phyloP scores from a whole-genome alignment of 2,888 invertebrate species.

The Ariolimax columbianus region DNA sequence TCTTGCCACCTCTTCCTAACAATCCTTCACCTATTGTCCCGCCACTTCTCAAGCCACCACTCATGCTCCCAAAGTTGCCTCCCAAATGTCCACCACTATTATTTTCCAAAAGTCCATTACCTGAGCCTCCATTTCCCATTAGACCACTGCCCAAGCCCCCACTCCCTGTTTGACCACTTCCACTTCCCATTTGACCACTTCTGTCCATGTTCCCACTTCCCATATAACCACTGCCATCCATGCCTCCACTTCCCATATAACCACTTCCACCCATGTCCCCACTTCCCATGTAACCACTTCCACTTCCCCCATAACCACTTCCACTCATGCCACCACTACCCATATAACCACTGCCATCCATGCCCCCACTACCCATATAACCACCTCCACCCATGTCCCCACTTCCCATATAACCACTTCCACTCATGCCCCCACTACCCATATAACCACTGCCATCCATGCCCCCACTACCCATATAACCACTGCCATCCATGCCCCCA shows the following conservation, averaged over 20 bases:
- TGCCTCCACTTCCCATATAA: neutral
- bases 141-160: neutral
- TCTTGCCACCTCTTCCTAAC: neutral
- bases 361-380: neutral
- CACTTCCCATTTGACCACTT: neutral
- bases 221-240: neutral
- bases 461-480: neutral
- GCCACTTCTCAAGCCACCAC: neutral
- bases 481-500: neutral
- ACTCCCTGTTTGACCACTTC: neutral
- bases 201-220: constrained; percentile 10
- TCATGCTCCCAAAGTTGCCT: neutral
- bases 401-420: neutral
- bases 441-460: neutral
- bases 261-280: neutral
- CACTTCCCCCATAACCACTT: neutral
- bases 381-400: neutral
- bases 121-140: neutral
- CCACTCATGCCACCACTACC: neutral
- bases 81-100: neutral
- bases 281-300: neutral
- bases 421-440: neutral
- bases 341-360: neutral
- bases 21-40: neutral
- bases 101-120: neutral